Evolutionary conservation across 2,113 vertebrate species (phyloP), one percentile per base, ranked within the genome.

Genomic region (Neolamprologus fasciatus): DNA sequence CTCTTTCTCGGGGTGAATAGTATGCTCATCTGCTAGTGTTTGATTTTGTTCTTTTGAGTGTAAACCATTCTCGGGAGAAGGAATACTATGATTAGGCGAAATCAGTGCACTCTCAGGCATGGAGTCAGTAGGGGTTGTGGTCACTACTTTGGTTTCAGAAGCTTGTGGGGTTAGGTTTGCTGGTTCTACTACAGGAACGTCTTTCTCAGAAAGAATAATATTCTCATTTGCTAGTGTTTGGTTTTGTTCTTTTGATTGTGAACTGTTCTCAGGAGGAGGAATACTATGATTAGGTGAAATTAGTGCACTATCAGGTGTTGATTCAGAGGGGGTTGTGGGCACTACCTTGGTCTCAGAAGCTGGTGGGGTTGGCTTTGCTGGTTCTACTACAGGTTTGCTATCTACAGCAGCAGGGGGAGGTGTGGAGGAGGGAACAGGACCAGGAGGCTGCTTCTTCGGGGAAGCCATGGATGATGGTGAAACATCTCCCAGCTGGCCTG

Each of bases 401-500:
- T 90, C 95, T 96, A 95, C 86, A 92, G 90, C 81, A 93, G 91
- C 88, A 78, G 93, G 93, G 57, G 88, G 28, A 81, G 91, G 93
- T 89, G 90, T 66, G 35, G 91, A 78, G 58, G 91, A 23, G 79
- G 92, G 89, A 63, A 58, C 73, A 33, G 92, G 84, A 85, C 85
- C 54, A 54, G 91, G 95, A 86, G 86, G 94, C 85, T 92, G 91
- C 71, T 92, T 96, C 84, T 97, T 96, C 33, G 95, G 95, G 40
- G 96, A 95, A 66, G 95, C 47, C 93, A 93, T 92, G 1, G 90
- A 83, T 89, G 96, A 92, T 63, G 96, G 95, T 73, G 95, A 96
- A 80, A 95, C 76, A 55, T 98, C 97, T 83, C 97, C 98, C 87
- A 98, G 97, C 66, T 99, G 97, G 95, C 98, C 98, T 45, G 97